Base-by-base conservation (phyloP, 2,797 vertebrate species). In the Clarias laeviceps region DNA sequence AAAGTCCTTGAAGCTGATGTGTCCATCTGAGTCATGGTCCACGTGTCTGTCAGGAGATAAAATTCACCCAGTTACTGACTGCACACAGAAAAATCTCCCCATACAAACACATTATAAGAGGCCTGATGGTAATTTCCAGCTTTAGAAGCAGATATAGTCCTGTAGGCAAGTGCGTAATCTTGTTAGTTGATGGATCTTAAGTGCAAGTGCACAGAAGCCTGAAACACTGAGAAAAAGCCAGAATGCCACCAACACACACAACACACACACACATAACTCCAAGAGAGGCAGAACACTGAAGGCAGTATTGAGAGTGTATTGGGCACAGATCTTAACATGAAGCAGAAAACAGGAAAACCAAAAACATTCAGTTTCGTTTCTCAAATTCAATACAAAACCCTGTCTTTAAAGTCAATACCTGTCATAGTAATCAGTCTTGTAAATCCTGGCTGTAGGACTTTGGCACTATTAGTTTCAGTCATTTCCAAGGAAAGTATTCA, bases 1-100 rank as follows among this genome's bases (percentile, higher is more conserved):
- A 86, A 96, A 95, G 89, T 95, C 96, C 94, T 94, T 95, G 93
- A 96, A 97, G 93, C 94, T 95, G 83, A 96, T 88, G 6, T 88
- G 90, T 61, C 94, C 95, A 69, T 96, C 95, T 14, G 94, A 94
- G 90, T 97, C 95, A 81, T 89, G 94, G 93, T 97, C 87, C 0
- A 94, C 92, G 88, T 94, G 93, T 92, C 94, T 95, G 91, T 59
- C 50, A 24, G 61, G 83, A 61, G 50, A 80, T 61, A 83, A 87
- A 87, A 85, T 62, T 68, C 79, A 84, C 65, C 45, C 64, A 59
- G 61, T 91, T 92, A 62, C 87, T 74, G 89, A 83, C 66, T 32
- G 65, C 50, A 29, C 57, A 61, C 1, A 29, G 27, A 84, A 81
- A 2, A 77, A 70, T 85, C 54, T 65, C 17, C n/a, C 27, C 50